Evolutionary conservation across 2,113 vertebrate genomes (phyloP).

Genomic region (Nothoprocta perdicaria): DNA sequence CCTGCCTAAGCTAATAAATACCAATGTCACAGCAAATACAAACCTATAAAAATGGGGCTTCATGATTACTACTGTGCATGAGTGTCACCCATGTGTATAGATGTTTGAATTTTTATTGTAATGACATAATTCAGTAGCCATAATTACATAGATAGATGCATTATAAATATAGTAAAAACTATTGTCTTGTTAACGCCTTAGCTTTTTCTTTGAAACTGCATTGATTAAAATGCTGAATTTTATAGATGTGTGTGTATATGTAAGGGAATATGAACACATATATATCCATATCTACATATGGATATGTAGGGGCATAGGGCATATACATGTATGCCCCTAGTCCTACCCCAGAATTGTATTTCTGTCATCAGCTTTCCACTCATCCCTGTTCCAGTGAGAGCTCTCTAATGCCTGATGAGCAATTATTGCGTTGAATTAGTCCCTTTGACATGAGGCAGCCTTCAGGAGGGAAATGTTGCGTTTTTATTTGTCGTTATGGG

Average conservation of each 20-base stretch:
- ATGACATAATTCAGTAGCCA: neutral
- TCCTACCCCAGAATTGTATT: neutral
- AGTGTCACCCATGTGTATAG: neutral
- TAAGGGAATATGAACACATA: neutral
- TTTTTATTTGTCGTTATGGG: neutral
- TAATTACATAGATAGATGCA: neutral
- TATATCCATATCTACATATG: neutral
- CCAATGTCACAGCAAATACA: neutral
- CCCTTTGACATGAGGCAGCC: neutral
- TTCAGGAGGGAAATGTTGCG: neutral
- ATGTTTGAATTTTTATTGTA: neutral
- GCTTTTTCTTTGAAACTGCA: neutral
- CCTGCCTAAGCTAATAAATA: neutral
- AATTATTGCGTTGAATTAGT: neutral
- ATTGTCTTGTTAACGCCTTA: neutral
- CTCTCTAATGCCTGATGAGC: neutral
- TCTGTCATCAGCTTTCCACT: neutral
- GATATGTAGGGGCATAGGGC: too few relatives aligned
- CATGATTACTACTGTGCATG: neutral
- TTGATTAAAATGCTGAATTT: neutral
- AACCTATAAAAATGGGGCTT: neutral
- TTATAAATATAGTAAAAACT: neutral
- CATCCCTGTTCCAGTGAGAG: neutral
- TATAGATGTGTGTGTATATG: neutral
- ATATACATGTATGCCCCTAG: too few relatives aligned